A percentile compares a stretch with the other conserved stretches of the same genome.
These are phyloP conservation scores for Augiades crinisus DNA, from an alignment of 2,888 invertebrate genomes.

Conservation along the genomic window DNA sequence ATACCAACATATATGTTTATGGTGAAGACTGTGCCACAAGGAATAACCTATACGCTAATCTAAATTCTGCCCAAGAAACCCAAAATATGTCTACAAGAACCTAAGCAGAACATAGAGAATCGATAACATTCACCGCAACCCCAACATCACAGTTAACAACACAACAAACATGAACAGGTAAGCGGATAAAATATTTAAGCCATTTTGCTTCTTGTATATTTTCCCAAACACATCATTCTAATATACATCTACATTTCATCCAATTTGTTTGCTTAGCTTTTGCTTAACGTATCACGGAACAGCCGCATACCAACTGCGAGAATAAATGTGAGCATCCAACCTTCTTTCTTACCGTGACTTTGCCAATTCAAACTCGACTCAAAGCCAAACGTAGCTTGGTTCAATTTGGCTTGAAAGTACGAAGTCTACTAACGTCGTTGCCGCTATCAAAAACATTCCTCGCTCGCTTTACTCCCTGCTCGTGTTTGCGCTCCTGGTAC, in stretches of 20 bases:
- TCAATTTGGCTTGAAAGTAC: constrained; percentile 17
- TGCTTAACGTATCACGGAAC: constrained; percentile 72
- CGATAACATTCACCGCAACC: too few species aligned
- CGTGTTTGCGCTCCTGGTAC: constrained; percentile 71
- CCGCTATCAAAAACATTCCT: constrained; percentile 30
- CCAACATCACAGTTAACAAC: background rate
- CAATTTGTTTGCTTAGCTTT: constrained; percentile 77
- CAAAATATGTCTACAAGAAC: too few species aligned
- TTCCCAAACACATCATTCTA: constrained; percentile 21
- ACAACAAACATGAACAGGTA: background rate
- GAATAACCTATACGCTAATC: too few species aligned
- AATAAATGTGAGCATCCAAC: constrained; percentile 64
- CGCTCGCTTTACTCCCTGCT: constrained; percentile 59
- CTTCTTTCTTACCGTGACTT: constrained; percentile 40
- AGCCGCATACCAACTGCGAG: constrained; percentile 62
- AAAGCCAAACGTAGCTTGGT: background rate
- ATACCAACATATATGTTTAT: too few species aligned
- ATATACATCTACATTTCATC: constrained; percentile 32
- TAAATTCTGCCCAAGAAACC: too few species aligned
- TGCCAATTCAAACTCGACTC: background rate
- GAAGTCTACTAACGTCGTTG: background rate
- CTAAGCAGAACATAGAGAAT: too few species aligned
- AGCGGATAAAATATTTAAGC: constrained; percentile 16
- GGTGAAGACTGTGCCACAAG: too few species aligned
- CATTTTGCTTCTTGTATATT: constrained; percentile 23